These are phyloP conservation scores for Helostoma temminkii DNA, from an alignment of 2,797 vertebrate species.

Conservation along the genomic window DNA sequence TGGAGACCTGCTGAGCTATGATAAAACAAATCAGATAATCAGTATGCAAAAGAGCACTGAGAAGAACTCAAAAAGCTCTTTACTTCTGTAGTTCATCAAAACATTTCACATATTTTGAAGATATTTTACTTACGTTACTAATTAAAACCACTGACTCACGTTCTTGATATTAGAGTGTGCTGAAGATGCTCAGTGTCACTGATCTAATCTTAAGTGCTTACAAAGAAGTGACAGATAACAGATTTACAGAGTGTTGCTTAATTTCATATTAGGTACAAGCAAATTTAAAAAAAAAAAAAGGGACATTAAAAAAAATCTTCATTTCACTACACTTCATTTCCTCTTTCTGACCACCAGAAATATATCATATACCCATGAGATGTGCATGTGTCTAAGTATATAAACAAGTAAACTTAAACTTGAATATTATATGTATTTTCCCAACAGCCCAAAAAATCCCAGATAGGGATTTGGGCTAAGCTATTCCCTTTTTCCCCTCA, in stretches of 20 bases:
- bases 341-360: constrained; percentile 39
- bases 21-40: constrained; percentile 50
- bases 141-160: not conserved
- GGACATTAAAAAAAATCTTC: too few species aligned
- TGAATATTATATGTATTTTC: constrained; percentile 70
- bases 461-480: constrained; percentile 44
- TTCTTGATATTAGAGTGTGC: not conserved
- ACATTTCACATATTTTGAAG: constrained; percentile 1
- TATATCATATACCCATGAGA: constrained; percentile 41
- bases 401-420: constrained; percentile 72
- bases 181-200: not conserved
- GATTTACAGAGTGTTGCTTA: not conserved
- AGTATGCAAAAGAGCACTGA: constrained; percentile 7
- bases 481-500: constrained; percentile 13
- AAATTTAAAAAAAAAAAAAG: too few species aligned
- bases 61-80: not conserved
- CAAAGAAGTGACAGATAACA: not conserved
- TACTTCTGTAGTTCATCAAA: constrained; percentile 1
- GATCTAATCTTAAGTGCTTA: not conserved
- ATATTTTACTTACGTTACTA: not conserved
- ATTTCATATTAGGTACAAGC: constrained; percentile 3
- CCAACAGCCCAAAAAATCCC: too few species aligned
- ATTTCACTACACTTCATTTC: constrained; percentile 29
- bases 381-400: constrained; percentile 47
- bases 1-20: constrained; percentile 51